Evolutionary conservation across 2,797 vertebrate genomes (phyloP).

Genomic region (Acanthopagrus latus): DNA sequence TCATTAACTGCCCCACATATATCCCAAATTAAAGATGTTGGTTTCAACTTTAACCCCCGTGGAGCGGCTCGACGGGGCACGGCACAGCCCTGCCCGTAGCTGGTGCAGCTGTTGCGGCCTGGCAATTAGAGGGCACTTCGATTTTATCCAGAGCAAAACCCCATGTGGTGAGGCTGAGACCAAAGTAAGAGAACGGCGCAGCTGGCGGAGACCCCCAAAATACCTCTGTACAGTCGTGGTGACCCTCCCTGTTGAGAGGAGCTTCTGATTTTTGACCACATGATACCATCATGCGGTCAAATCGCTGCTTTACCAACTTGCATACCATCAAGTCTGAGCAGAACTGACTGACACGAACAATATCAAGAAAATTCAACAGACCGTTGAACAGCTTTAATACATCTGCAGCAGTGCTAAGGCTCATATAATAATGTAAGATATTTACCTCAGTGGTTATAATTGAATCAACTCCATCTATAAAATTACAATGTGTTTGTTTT

Average conservation of each 20-base stretch:
- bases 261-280: not conserved
- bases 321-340: not conserved
- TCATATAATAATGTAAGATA: not conserved
- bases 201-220: constrained; percentile 53
- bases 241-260: constrained; percentile 15
- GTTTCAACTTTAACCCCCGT: constrained; percentile 68
- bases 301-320: not conserved
- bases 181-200: constrained; percentile 30
- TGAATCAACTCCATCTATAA: not conserved
- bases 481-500: not conserved
- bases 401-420: not conserved
- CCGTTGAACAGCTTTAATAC: not conserved
- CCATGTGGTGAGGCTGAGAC: constrained; percentile 38
- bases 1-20: constrained; percentile 71
- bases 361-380: not conserved
- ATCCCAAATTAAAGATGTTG: constrained; percentile 76
- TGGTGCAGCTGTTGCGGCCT: constrained; percentile 73
- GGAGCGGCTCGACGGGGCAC: constrained; percentile 37
- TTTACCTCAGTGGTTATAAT: not conserved
- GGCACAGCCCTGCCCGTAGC: constrained; percentile 41
- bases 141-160: constrained; percentile 33
- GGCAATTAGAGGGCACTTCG: constrained; percentile 69
- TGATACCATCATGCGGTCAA: not conserved
- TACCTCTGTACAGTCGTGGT: constrained; percentile 13
- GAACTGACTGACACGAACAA: not conserved